Base-by-base conservation (phyloP, 2,888 invertebrate genomes). In the Pseudococcus longispinus region DNA sequence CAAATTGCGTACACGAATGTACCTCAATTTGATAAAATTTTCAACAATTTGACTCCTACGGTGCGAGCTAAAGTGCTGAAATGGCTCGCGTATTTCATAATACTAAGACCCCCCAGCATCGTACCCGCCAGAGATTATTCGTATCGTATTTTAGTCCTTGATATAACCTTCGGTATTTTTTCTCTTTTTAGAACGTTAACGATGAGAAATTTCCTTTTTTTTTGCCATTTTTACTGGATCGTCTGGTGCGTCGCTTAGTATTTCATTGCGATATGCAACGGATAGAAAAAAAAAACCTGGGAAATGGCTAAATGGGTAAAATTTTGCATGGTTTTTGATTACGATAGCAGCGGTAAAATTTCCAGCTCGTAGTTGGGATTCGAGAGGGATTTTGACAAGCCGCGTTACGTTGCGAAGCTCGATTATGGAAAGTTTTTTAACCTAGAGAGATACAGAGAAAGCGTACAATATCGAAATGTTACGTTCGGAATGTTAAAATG, bases 401-500 rank as follows among this genome's bases (percentile, higher is more conserved):
- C 23, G 20, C 29, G 70, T 29, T 70, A 18, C 70, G 70, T 29
- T 70, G 29, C 29, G 18, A 70, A 32, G 26, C 70, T 70, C 70
- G 70, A 70, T 70, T 70, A 70, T 70, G 26, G 70, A 18, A 70
- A 29, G 70, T 70, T 70, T 70, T 65, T 29, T 26, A 70, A 70
- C 70, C 13, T 29, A 70, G 26, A 77, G 42, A 80, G 42, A 80
- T 20, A 80, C 5, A 9, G 37, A 2, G 37, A 80, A 80, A 80
- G 77, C 77, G n/a, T 80, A 42, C 20, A 80, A 80, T 42, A 80
- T 80, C 77, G 77, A 80, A 80, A 42, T 42, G 77, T 80, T 42
- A 80, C 77, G 77, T 80, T 70, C 20, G 77, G 42, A 80, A 80
- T 80, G 37, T 80, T 80, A 80, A 80, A 80, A 80, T 80, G 77